Base-by-base conservation (phyloP, 2,113 vertebrate genomes). In the Vidua macroura region DNA sequence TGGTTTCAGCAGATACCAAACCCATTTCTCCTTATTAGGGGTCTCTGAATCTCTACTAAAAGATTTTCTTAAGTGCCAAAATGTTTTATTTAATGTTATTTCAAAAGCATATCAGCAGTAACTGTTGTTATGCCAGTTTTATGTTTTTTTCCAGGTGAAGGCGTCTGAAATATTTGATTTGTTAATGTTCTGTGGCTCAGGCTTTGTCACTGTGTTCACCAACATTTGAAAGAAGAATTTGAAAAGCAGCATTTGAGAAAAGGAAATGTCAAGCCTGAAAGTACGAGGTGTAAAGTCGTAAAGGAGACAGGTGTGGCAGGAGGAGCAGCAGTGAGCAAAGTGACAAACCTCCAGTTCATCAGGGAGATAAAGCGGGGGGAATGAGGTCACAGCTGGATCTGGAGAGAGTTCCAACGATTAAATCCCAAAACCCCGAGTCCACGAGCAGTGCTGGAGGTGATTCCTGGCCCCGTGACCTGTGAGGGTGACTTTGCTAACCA, bases 201-300 rank as follows among this genome's bases (percentile, higher is more conserved):
- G 16, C 59, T 48, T 74, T 73, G 49, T n/a, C 27, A 35, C 82
- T 24, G n/a, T 3, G 16, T 25, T 25, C 28, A 51, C 35, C 41
- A 62, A 14, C 15, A 25, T 6, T 5, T 41, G 48, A 13, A n/a
- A 17, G 59, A 10, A 21, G 37, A 15, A 22, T 43, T 13, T 28
- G 48, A 22, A 17, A 43, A 56, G 6, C 23, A 55, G 16, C 18
- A 8, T 24, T 24, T 35, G 44, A 44, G 41, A 66, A 33, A 62
- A 39, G 49, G 33, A 68, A 55, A 62, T 31, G 37, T 10, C 37
- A 11, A 25, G 19, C 27, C 59, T 24, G 4, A 5, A 86, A 55
- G 39, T 10, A 9, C 2, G 1, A 76, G 28, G 13, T 37, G 67
- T 31, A 3, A 83, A 43, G 53, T 2, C 0, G 0, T 10, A 37